Conservation (phyloP, 2,888 invertebrate species). For the Sipha maydis region DNA sequence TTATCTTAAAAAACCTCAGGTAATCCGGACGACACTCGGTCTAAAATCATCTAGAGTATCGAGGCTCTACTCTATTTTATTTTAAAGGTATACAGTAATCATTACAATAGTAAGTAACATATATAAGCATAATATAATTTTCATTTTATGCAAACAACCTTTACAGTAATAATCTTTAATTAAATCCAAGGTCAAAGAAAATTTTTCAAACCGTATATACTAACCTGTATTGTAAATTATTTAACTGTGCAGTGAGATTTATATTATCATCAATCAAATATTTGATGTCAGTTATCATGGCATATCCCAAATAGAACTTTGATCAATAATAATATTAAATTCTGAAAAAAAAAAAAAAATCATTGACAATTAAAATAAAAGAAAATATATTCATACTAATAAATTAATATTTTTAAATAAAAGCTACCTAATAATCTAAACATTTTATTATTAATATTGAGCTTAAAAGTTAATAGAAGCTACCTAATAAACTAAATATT, state of each 20-base stretch:
- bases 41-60: too few species aligned
- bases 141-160: too few species aligned
- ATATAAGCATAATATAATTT: background rate
- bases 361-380: constrained; percentile 18
- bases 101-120: background rate
- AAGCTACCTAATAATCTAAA: too few species aligned
- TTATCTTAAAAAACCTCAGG: too few species aligned
- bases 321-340: background rate
- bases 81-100: background rate
- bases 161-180: constrained; percentile 32
- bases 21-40: too few species aligned
- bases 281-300: constrained; percentile 41
- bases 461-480: too few species aligned
- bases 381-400: background rate
- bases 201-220: constrained; percentile 2
- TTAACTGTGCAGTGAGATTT: background rate
- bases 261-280: constrained; percentile 44
- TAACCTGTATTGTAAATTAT: constrained; percentile 57
- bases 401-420: background rate
- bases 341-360: constrained; percentile 53
- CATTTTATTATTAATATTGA: too few species aligned
- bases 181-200: constrained; percentile 42
- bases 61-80: too few species aligned
- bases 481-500: too few species aligned
- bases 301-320: constrained; percentile 3